A percentile compares a stretch with the other conserved stretches of the same genome.
phyloP scores from a whole-genome alignment of 2,113 vertebrate species.

The Probosciger aterrimus region DNA sequence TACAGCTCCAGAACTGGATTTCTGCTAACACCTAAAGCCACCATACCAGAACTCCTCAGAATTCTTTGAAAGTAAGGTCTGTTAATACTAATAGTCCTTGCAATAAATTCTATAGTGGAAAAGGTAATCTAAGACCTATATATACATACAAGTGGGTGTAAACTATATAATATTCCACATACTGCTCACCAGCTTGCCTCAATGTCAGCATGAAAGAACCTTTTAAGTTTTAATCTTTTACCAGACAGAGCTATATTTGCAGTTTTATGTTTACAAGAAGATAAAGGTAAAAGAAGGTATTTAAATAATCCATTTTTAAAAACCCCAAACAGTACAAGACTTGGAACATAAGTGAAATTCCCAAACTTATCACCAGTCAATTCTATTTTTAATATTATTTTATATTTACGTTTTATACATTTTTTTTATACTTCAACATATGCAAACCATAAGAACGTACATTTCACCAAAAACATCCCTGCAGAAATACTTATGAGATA shows the following conservation, averaged over 20 bases:
- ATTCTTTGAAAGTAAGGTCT: not conserved
- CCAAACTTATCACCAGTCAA: not conserved
- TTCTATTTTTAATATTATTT: not conserved
- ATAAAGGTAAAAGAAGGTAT: not conserved
- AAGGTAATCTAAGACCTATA: not conserved
- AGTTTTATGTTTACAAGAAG: not conserved
- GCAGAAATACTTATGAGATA: not conserved
- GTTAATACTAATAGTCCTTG: not conserved
- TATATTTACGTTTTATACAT: not conserved
- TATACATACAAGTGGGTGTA: not conserved
- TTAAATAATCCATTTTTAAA: not conserved
- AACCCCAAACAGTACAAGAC: not conserved
- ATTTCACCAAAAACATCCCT: not conserved
- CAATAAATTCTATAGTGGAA: not conserved
- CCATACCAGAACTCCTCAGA: not conserved
- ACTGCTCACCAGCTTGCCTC: not conserved
- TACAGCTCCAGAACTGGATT: not conserved
- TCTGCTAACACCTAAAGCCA: not conserved
- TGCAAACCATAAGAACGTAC: not conserved
- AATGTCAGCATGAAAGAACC: not conserved
- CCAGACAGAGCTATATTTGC: not conserved
- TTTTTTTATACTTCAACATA: not conserved
- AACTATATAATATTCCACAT: not conserved
- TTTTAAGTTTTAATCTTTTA: not conserved
- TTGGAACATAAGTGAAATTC: not conserved